A percentile compares a stretch with the other conserved stretches of the same genome.
Conservation (phyloP, 1,140 invertebrate genomes). For the Drosophila watanabei region DNA sequence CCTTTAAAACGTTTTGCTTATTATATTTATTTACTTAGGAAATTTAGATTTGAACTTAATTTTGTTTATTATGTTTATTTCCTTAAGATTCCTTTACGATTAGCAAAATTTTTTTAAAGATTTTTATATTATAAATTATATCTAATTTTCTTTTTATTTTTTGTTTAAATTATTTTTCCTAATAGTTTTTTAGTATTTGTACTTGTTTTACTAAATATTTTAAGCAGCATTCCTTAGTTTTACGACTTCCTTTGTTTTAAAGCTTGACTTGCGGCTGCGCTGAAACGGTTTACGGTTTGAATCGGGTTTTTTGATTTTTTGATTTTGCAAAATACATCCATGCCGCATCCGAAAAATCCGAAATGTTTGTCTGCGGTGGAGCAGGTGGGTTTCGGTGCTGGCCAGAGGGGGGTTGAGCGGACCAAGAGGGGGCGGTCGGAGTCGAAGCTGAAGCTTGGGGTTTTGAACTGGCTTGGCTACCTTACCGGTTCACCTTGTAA, state of each 20-base stretch:
- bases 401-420: background rate
- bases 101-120: too few species aligned
- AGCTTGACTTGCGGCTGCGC: background rate
- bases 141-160: too few species aligned
- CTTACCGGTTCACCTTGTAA: slow-evolving; percentile 65
- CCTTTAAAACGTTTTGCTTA: too few species aligned
- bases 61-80: too few species aligned
- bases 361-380: slow-evolving; percentile 44
- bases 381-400: slow-evolving; percentile 25
- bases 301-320: slow-evolving; percentile 7
- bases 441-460: slow-evolving; percentile 21
- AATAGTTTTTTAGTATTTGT: too few species aligned
- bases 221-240: background rate
- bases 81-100: too few species aligned
- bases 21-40: too few species aligned
- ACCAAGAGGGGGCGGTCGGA: slow-evolving; percentile 5
- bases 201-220: background rate
- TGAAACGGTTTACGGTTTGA: slow-evolving; percentile 16
- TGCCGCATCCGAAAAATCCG: background rate
- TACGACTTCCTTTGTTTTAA: background rate
- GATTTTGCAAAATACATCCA: background rate
- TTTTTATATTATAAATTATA: too few species aligned
- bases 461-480: slow-evolving; percentile 65
- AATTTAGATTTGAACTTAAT: too few species aligned
- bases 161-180: too few species aligned